Conservation (phyloP, 23 tunicate genomes). For the Styela plicata region DNA sequence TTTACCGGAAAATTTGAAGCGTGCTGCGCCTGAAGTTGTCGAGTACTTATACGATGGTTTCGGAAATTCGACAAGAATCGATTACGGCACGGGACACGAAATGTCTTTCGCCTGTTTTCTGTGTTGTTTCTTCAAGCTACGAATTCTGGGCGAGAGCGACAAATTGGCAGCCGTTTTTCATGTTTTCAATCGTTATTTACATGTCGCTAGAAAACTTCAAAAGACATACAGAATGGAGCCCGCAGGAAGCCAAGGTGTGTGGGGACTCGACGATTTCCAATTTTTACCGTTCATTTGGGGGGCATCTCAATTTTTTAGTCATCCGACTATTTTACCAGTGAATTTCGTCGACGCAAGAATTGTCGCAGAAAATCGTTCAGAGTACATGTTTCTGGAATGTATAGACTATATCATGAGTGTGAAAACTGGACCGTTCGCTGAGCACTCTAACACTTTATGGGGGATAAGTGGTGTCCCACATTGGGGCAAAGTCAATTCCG, state of each 20-base stretch:
- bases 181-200: slow-evolving; percentile 70
- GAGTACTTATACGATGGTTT: slow-evolving; percentile 73
- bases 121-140: slow-evolving; percentile 80
- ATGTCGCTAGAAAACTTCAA: slow-evolving; percentile 72
- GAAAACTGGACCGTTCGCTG: slow-evolving; percentile 97
- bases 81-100: slow-evolving; percentile 99
- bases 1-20: slow-evolving; percentile 60
- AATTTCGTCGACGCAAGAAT: slow-evolving; percentile 54
- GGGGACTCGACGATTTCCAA: slow-evolving; percentile 96
- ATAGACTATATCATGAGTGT: slow-evolving; percentile 74
- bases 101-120: slow-evolving; percentile 80
- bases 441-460: slow-evolving; percentile 84
- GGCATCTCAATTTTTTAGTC: slow-evolving; percentile 76
- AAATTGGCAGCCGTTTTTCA: slow-evolving; percentile 60
- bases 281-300: slow-evolving; percentile 95
- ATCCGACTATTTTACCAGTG: slow-evolving; percentile 58
- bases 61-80: slow-evolving; percentile 92
- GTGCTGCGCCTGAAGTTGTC: slow-evolving; percentile 61
- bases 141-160: slow-evolving; percentile 60
- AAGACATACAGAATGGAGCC: slow-evolving; percentile 91
- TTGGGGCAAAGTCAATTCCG: slow-evolving; percentile 95
- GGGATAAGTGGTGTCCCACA: slow-evolving; percentile 83
- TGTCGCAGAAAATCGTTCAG: slow-evolving; percentile 55
- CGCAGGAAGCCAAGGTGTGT: slow-evolving; percentile 98
- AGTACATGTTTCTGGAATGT: slow-evolving; percentile 95